Base-by-base conservation (phyloP, 2,113 vertebrate species). In the Xiphorhynchus elegans region DNA sequence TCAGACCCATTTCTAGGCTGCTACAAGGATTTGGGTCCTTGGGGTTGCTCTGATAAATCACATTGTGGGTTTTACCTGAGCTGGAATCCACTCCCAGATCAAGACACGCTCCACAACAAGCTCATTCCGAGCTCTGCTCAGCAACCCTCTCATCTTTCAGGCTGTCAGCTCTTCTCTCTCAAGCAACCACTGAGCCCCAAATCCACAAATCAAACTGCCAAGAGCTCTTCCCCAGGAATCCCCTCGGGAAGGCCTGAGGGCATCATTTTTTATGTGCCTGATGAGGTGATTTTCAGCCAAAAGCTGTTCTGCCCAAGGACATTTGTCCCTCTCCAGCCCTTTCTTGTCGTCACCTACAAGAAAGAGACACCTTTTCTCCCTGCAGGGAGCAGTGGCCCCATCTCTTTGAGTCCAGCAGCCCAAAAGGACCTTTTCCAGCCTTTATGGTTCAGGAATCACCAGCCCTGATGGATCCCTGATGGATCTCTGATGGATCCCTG, bases 311-410 rank as follows among this genome's bases (percentile, higher is more conserved):
- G 11, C 47, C 33, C 35, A 59, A 68, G 44, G 58, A 42, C 3
- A 0, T 62, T 82, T 1, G 1, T 58, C 42, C 0, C 0, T 50
- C 42, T 70, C 20, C 11, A 76, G 40, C 23, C 17, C 31, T 74
- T 91, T 62, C 37, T 39, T 19, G 23, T 10, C 25, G 39, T 24
- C 47, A n/a, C 13, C 37, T 37, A 37, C 37, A 37, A 37, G 37
- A 40, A 31, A 78, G 49, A 64, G 31, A 19, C 18, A 28, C 3
- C 9, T 76, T 55, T 44, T 26, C 42, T 50, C 31, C 28, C 40
- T n/a, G 17, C 47, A 58, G 8, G 12, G 60, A 56, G 20, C 0
- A 0, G 19, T 10, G 59, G 28, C 23, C 31, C 37, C 7, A 0
- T 66, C 74, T 67, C 79, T 58, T 39, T n/a, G 31, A 6, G 9